Conservation (phyloP, 2,888 invertebrate species). For the Euplexia lucipara region DNA sequence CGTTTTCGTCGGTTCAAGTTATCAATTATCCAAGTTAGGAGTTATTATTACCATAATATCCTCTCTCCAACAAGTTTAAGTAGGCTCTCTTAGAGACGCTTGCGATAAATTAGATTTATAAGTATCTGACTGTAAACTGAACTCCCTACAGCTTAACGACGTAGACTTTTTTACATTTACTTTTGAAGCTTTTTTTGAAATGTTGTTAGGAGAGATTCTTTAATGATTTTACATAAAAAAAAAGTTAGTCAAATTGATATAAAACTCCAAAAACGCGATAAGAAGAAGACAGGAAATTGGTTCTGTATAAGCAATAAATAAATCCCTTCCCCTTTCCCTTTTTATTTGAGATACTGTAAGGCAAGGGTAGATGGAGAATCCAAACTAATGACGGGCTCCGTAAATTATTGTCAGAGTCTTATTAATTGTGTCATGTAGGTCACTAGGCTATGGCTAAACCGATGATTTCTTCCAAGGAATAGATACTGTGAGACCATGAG, state of each 20-base stretch:
- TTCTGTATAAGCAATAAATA: conserved; percentile 45
- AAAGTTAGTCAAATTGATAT: background rate
- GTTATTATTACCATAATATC: background rate
- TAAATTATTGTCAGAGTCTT: conserved; percentile 34
- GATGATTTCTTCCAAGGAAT: conserved; percentile 11
- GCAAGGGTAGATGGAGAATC: conserved; percentile 33
- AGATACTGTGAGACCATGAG: background rate
- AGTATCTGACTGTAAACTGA: background rate
- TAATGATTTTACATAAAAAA: background rate
- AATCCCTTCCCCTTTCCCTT: conserved; percentile 31
- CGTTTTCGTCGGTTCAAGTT: background rate
- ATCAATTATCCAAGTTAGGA: background rate
- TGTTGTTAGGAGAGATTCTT: background rate
- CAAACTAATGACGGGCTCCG: conserved; percentile 48
- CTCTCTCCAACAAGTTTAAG: background rate
- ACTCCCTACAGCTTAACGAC: background rate
- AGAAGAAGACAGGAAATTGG: conserved; percentile 30
- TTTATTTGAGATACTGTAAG: conserved; percentile 52
- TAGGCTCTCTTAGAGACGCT: background rate
- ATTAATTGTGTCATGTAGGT: conserved; percentile 35
- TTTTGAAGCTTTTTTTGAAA: background rate
- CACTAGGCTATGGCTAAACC: background rate
- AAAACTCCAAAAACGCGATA: background rate
- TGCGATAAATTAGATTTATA: conserved; percentile 1
- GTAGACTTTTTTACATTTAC: background rate